Conservation (phyloP, 2,797 vertebrate genomes). For the Acrocephalus scirpaceus region DNA sequence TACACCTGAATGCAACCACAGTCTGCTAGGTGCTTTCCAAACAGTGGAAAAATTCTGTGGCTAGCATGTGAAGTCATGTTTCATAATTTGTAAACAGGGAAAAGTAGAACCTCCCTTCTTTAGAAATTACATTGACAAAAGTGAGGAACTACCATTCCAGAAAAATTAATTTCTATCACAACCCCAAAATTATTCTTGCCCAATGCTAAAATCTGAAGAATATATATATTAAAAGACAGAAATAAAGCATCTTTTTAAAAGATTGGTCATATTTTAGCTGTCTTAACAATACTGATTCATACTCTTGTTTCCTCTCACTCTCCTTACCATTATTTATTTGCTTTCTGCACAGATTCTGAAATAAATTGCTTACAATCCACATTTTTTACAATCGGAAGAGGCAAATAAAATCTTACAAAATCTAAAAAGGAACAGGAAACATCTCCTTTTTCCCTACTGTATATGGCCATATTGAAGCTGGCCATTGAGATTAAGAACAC, state of each 20-base stretch:
- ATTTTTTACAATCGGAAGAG: not conserved
- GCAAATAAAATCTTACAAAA: not conserved
- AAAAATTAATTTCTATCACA: not conserved
- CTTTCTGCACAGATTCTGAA: not conserved
- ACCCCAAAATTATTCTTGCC: not conserved
- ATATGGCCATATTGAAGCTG: not conserved
- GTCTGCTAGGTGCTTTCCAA: not conserved
- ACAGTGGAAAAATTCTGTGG: not conserved
- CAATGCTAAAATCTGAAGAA: not conserved
- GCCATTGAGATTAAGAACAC: constrained; percentile 24
- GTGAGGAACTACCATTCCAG: not conserved
- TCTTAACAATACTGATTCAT: fast-evolving
- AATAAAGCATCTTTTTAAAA: not conserved
- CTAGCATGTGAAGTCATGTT: not conserved
- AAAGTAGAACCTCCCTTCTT: not conserved
- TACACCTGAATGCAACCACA: not conserved
- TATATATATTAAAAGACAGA: not conserved
- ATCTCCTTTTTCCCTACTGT: not conserved
- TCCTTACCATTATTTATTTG: not conserved
- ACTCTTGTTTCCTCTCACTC: not conserved
- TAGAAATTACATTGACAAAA: not conserved
- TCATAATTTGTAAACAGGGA: not conserved
- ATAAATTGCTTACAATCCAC: not conserved
- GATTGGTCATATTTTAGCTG: not conserved
- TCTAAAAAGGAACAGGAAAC: not conserved